Percentiles rank a stretch among this genome's conserved stretches.
Conservation (phyloP, 2,888 invertebrate species). For the Choreutis nemorana region DNA sequence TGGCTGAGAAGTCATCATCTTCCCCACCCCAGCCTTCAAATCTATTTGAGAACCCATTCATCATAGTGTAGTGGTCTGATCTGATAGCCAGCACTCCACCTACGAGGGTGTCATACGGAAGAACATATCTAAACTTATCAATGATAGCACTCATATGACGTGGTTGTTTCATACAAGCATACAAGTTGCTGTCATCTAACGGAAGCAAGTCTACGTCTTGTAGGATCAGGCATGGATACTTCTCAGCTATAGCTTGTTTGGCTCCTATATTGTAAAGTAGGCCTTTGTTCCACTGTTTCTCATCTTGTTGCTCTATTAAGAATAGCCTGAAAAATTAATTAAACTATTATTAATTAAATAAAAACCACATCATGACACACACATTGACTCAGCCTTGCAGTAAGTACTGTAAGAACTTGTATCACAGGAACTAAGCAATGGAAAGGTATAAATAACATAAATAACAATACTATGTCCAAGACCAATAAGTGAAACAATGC, state of each 20-base stretch:
- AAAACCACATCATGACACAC: too few species aligned
- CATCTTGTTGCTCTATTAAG: conserved; percentile 82
- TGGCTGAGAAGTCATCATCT: conserved; percentile 43
- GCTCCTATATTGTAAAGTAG: conserved; percentile 88
- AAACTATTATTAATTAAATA: not conserved
- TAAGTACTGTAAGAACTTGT: too few species aligned
- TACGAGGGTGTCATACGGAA: conserved; percentile 26
- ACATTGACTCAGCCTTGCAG: too few species aligned
- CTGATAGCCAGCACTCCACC: conserved; percentile 49
- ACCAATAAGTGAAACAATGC: too few species aligned
- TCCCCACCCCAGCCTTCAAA: conserved; percentile 57
- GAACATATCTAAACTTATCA: conserved; percentile 70
- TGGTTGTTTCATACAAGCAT: conserved; percentile 80
- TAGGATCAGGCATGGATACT: conserved; percentile 84
- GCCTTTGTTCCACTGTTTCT: conserved; percentile 85
- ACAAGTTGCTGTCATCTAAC: conserved; percentile 79
- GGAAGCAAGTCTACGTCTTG: conserved; percentile 94
- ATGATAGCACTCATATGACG: conserved; percentile 90
- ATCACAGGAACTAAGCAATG: not conserved
- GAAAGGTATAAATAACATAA: not conserved
- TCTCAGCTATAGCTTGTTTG: conserved; percentile 72
- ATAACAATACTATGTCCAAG: too few species aligned
- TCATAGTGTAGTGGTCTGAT: conserved; percentile 28
- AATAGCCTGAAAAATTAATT: conserved; percentile 68
- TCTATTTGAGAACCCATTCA: conserved; percentile 48